These are phyloP conservation scores for Acromyrmex echinatior DNA, from an alignment of 1,140 invertebrate genomes.

Conservation along the genomic window DNA sequence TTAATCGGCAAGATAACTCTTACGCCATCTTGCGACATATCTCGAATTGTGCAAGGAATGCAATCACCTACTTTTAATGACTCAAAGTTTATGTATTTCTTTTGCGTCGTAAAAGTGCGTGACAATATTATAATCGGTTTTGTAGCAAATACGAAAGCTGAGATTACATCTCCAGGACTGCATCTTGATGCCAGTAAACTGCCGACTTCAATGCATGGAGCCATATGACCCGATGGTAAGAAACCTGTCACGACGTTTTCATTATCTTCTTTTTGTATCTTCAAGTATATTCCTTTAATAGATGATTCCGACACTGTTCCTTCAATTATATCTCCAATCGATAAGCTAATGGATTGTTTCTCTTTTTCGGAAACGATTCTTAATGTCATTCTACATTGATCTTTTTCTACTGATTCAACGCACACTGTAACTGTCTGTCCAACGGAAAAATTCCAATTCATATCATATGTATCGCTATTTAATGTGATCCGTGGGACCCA, in stretches of 20 bases:
- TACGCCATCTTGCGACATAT: conserved; percentile 68
- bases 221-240: conserved; percentile 82
- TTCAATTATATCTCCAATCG: conserved; percentile 79
- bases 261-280: conserved; percentile 61
- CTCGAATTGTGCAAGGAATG: conserved; percentile 79
- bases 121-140: conserved; percentile 79
- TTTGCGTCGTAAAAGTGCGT: conserved; percentile 71
- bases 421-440: conserved; percentile 88
- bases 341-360: conserved; percentile 45
- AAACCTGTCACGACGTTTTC: conserved; percentile 68
- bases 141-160: conserved; percentile 79
- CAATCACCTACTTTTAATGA: conserved; percentile 76
- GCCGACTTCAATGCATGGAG: conserved; percentile 79
- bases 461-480: conserved; percentile 83
- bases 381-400: conserved; percentile 83
- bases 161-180: conserved; percentile 76
- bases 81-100: conserved; percentile 61
- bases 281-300: conserved; percentile 77
- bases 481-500: conserved; percentile 87
- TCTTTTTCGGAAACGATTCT: conserved; percentile 77
- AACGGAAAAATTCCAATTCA: conserved; percentile 86
- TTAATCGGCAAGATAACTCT: conserved; percentile 78
- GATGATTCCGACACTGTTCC: conserved; percentile 78
- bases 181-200: conserved; percentile 73
- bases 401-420: conserved; percentile 82